Evolutionary conservation across 2,888 invertebrate species (phyloP).

Genomic region (Craniophora ligustri): DNA sequence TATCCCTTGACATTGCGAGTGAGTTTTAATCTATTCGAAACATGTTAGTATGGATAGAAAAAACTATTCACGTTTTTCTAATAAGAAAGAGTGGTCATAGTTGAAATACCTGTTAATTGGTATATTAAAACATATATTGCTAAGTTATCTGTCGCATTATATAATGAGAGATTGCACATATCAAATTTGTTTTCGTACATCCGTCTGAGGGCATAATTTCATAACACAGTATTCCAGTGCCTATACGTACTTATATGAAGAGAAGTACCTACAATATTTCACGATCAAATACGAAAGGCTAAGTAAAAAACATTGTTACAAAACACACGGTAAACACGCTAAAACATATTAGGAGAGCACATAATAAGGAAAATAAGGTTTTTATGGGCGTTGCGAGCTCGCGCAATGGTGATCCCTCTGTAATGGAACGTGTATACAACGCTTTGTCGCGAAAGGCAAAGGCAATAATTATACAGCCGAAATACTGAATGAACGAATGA

Average conservation of each 20-base stretch:
- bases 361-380: conserved; percentile 73
- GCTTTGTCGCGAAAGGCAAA: conserved; percentile 28
- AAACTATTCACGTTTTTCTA: too few species aligned
- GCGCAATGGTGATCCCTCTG: conserved; percentile 72
- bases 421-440: conserved; percentile 72
- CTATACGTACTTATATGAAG: neutral
- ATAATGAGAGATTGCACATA: too few species aligned
- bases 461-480: conserved; percentile 39
- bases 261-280: conserved; percentile 41
- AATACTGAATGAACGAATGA: conserved; percentile 10
- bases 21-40: too few species aligned
- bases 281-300: conserved; percentile 49
- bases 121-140: too few species aligned
- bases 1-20: too few species aligned
- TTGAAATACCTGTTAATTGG: too few species aligned
- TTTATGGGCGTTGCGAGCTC: conserved; percentile 68
- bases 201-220: conserved; percentile 16
- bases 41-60: too few species aligned
- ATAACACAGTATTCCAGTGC: conserved; percentile 16
- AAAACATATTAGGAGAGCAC: conserved; percentile 69
- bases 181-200: too few species aligned
- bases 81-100: too few species aligned
- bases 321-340: conserved; percentile 66
- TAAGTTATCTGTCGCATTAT: too few species aligned
- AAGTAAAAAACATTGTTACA: conserved; percentile 70